phyloP scores from a whole-genome alignment of 2,888 invertebrate genomes.

The Nomada flava region DNA sequence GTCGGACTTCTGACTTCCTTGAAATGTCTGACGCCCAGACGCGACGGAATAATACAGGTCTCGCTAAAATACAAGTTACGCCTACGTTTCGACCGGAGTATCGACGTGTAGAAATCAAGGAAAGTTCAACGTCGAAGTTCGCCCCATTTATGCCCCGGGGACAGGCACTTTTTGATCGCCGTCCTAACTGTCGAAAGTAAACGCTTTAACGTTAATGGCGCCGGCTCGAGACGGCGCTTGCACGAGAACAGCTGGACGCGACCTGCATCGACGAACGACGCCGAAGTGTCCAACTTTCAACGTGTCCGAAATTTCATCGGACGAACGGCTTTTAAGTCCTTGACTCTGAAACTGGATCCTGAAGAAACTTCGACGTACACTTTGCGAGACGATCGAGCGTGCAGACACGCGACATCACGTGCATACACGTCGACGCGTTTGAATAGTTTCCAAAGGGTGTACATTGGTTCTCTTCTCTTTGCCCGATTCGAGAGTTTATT shows the following conservation, averaged over 20 bases:
- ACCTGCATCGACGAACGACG: conserved; percentile 42
- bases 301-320: conserved; percentile 55
- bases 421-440: conserved; percentile 7
- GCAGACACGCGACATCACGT: conserved; percentile 2
- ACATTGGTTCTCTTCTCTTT: background rate
- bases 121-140: conserved; percentile 1
- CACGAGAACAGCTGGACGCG: conserved; percentile 33
- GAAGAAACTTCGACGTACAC: conserved; percentile 45
- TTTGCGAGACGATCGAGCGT: background rate
- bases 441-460: conserved; percentile 22
- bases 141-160: conserved; percentile 10
- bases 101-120: background rate
- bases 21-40: no score
- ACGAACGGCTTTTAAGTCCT: conserved; percentile 63
- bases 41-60: no score
- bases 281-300: conserved; percentile 53
- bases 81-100: background rate
- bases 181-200: conserved; percentile 39
- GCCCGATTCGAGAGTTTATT: background rate
- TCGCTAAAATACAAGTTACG: background rate
- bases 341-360: conserved; percentile 63
- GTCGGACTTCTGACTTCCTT: no score
- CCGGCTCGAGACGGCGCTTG: conserved; percentile 22
- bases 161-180: conserved; percentile 34
- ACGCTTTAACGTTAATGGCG: conserved; percentile 51